These are phyloP conservation scores for Trissoscelio sp. DNA, from an alignment of 2,888 invertebrate species.

Conservation along the genomic window DNA sequence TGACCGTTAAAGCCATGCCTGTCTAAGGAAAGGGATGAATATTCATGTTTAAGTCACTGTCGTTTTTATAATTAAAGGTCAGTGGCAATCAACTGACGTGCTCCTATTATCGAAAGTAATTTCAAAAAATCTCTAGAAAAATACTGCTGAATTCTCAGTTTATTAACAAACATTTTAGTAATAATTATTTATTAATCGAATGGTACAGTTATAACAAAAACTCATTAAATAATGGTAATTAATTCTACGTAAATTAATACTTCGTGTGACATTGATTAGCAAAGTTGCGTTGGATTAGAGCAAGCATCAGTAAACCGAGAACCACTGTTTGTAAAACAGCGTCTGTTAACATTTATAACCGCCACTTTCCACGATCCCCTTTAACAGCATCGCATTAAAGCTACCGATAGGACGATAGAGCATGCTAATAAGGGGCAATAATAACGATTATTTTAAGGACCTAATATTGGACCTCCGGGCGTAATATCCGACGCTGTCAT, in stretches of 20 bases:
- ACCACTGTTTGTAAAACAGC: slow-evolving; percentile 77
- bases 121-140: background rate
- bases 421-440: slow-evolving; percentile 80
- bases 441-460: slow-evolving; percentile 78
- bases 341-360: slow-evolving; percentile 79
- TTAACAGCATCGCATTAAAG: slow-evolving; percentile 74
- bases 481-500: slow-evolving; percentile 74
- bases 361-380: slow-evolving; percentile 74
- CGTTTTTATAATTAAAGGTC: slow-evolving; percentile 81
- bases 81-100: slow-evolving; percentile 81
- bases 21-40: slow-evolving; percentile 82
- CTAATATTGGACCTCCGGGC: slow-evolving; percentile 72
- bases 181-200: too few relatives aligned
- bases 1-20: slow-evolving; percentile 73
- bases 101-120: background rate
- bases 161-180: too few relatives aligned
- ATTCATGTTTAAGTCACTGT: slow-evolving; percentile 81
- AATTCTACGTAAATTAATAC: slow-evolving; percentile 4
- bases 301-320: slow-evolving; percentile 64
- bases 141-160: background rate
- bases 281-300: slow-evolving; percentile 4
- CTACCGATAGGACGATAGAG: slow-evolving; percentile 78
- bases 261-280: slow-evolving; percentile 27
- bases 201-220: too few relatives aligned
- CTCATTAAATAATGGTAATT: too few relatives aligned